phyloP scores from a whole-genome alignment of 2,888 invertebrate genomes.

The Archips crataeganus region DNA sequence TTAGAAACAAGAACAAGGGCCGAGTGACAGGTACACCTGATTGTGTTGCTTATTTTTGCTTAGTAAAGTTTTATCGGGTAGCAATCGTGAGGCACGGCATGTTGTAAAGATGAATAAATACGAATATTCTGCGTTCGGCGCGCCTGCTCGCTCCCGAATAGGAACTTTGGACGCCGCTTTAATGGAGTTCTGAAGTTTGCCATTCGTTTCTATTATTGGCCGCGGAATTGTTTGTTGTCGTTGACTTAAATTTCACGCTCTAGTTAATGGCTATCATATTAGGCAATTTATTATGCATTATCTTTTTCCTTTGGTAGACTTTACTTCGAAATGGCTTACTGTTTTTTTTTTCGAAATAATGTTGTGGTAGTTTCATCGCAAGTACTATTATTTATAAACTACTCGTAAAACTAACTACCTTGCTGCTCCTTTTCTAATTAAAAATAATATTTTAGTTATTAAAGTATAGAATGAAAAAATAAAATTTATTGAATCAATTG shows the following conservation, averaged over 20 bases:
- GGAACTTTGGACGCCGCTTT: conserved; percentile 75
- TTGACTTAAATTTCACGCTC: conserved; percentile 79
- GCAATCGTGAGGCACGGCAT: conserved; percentile 75
- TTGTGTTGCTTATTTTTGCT: conserved; percentile 81
- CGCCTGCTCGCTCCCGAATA: conserved; percentile 72
- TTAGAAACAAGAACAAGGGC: conserved; percentile 82
- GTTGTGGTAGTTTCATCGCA: background rate
- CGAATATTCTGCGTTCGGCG: conserved; percentile 75
- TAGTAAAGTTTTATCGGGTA: conserved; percentile 78
- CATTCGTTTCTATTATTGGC: conserved; percentile 78
- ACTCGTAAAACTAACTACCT: no score
- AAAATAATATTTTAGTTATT: no score
- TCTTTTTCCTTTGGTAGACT: conserved; percentile 2
- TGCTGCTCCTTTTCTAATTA: no score
- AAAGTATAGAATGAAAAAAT: no score
- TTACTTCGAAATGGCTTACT: background rate
- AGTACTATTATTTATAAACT: background rate
- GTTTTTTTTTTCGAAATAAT: background rate
- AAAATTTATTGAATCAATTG: no score
- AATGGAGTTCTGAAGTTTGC: conserved; percentile 81
- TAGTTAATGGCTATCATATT: conserved; percentile 72
- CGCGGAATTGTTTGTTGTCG: conserved; percentile 75
- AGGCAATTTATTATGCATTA: conserved; percentile 46
- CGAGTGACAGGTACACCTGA: conserved; percentile 84
- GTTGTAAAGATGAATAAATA: conserved; percentile 81